Conservation (phyloP, 2,113 vertebrate species). For the Ibidorhyncha struthersii region DNA sequence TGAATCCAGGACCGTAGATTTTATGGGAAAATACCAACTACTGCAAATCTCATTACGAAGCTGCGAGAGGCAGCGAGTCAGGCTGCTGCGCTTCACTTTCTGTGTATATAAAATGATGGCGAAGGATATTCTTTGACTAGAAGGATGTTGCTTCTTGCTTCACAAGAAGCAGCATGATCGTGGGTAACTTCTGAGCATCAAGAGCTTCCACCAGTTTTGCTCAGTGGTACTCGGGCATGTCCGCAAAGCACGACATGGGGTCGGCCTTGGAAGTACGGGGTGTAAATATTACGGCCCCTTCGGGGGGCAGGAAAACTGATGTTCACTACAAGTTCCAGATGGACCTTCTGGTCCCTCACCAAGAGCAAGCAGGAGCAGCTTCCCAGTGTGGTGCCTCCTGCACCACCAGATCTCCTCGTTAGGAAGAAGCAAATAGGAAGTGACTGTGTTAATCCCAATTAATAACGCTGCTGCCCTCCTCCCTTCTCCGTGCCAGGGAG, state of each 20-base stretch:
- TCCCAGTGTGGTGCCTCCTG: neutral
- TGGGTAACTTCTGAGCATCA: neutral
- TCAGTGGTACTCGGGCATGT: neutral
- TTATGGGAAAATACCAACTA: neutral
- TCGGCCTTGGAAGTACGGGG: neutral
- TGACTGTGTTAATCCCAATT: neutral
- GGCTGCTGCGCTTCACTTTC: neutral
- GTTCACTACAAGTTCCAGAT: neutral
- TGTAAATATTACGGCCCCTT: neutral
- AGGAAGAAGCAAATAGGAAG: neutral
- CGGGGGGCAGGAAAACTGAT: neutral
- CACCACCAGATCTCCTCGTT: neutral
- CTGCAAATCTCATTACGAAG: slow-evolving; percentile 31
- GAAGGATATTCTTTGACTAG: neutral
- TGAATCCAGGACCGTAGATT: neutral
- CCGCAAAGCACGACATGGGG: neutral
- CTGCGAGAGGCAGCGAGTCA: neutral
- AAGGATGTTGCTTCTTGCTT: neutral
- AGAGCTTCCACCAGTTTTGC: neutral
- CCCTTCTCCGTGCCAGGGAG: neutral
- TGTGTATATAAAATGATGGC: neutral
- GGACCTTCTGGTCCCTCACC: neutral
- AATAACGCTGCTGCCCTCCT: neutral
- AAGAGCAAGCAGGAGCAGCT: neutral
- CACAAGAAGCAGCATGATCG: accelerated